phyloP scores from a whole-genome alignment of 2,888 invertebrate genomes.

The Chymomyza caudatula region DNA sequence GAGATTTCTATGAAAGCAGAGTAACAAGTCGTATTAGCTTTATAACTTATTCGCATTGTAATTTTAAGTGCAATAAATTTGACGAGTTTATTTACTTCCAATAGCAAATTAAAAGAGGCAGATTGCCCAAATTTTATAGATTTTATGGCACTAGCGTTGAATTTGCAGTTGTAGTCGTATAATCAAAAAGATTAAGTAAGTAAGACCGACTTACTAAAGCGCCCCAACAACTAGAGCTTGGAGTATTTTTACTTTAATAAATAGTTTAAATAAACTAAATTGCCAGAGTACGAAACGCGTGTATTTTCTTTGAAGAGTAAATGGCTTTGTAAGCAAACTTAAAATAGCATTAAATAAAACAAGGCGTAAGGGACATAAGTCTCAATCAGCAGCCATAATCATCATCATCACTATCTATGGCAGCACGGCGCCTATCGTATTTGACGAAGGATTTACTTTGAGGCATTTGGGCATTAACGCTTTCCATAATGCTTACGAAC shows the following conservation, averaged over 20 bases:
- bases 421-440: slow-evolving; percentile 93
- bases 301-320: background rate
- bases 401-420: slow-evolving; percentile 90
- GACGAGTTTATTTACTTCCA: no score
- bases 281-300: slow-evolving; percentile 5
- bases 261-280: slow-evolving; percentile 6
- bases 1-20: background rate
- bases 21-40: background rate
- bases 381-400: slow-evolving; percentile 76
- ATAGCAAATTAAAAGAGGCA: no score
- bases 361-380: background rate
- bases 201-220: background rate
- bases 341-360: background rate
- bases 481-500: slow-evolving; percentile 90
- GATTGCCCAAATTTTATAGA: no score
- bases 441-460: slow-evolving; percentile 89
- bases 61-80: no score
- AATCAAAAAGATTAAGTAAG: background rate
- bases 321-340: background rate
- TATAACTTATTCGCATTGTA: background rate
- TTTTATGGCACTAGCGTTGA: no score
- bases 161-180: no score
- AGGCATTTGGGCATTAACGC: slow-evolving; percentile 90
- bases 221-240: background rate
- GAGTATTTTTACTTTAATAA: slow-evolving; percentile 5